phyloP scores from a whole-genome alignment of 2,113 vertebrate species.

The Riparia riparia region DNA sequence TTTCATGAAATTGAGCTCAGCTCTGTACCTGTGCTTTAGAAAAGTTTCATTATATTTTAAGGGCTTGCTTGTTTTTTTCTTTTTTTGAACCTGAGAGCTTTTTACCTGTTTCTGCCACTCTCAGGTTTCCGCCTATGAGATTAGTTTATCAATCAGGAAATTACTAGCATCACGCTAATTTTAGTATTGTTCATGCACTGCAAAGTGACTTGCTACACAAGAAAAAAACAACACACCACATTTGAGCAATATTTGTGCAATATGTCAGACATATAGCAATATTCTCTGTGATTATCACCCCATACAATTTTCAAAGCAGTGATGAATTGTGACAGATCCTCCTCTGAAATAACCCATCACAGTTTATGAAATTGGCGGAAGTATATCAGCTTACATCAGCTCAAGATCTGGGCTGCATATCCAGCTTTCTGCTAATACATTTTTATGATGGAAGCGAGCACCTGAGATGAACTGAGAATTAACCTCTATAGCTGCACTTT shows the following conservation, averaged over 20 bases:
- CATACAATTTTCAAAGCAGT: conserved; percentile 67
- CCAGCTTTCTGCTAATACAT: conserved; percentile 23
- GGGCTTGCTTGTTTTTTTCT: background rate
- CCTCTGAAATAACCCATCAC: conserved; percentile 44
- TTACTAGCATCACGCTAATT: conserved; percentile 50
- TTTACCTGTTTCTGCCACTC: background rate
- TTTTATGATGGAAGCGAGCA: background rate
- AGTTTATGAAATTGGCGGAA: conserved; percentile 48
- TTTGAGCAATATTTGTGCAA: conserved; percentile 68
- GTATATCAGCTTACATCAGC: conserved; percentile 38
- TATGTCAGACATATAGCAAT: conserved; percentile 66
- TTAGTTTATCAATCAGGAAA: conserved; percentile 40
- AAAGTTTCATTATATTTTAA: background rate
- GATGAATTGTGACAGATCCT: conserved; percentile 61
- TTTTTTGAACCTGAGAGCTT: background rate
- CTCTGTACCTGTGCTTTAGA: background rate
- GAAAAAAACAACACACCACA: background rate
- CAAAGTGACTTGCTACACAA: conserved; percentile 13
- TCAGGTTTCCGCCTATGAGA: background rate
- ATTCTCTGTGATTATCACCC: conserved; percentile 64
- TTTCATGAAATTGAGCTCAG: background rate
- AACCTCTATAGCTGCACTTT: background rate
- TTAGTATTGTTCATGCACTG: conserved; percentile 47
- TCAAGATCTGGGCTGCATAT: conserved; percentile 36
- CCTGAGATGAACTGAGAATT: conserved; percentile 5